These are phyloP conservation scores for Callopanchax toddi DNA, from an alignment of 2,113 vertebrate genomes.

Conservation along the genomic window DNA sequence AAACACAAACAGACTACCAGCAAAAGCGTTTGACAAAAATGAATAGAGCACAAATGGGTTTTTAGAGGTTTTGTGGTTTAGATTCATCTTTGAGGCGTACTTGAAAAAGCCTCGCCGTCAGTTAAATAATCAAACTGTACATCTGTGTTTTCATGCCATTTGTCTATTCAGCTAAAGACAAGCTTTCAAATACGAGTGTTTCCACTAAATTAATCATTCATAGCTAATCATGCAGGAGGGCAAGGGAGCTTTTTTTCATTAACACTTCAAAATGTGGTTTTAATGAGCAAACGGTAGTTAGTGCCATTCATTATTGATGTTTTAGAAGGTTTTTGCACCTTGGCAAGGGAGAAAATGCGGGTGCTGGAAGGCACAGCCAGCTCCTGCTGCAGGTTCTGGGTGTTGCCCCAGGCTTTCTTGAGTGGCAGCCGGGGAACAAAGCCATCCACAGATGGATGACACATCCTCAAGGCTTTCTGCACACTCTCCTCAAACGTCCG, in stretches of 20 bases:
- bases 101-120: not conserved
- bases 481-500: constrained; percentile 96
- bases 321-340: constrained; percentile 78
- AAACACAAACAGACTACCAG: not conserved
- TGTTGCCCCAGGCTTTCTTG: constrained; percentile 86
- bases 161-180: constrained; percentile 11
- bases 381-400: constrained; percentile 83
- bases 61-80: not conserved
- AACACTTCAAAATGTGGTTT: constrained; percentile 33
- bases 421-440: constrained; percentile 88
- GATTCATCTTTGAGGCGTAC: not conserved
- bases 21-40: not conserved
- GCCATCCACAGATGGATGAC: constrained; percentile 91
- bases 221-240: not conserved
- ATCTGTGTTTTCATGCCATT: not conserved
- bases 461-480: constrained; percentile 96
- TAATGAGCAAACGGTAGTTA: constrained; percentile 35
- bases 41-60: not conserved
- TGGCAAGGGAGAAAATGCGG: constrained; percentile 90
- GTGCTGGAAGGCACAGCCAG: constrained; percentile 89
- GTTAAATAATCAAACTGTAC: constrained; percentile 8
- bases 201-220: constrained; percentile 25
- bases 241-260: constrained; percentile 9
- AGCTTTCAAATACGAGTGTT: constrained; percentile 3
- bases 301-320: constrained; percentile 44